phyloP scores from a whole-genome alignment of 2,888 invertebrate genomes.

The Ashinkailepas kermadecensis region DNA sequence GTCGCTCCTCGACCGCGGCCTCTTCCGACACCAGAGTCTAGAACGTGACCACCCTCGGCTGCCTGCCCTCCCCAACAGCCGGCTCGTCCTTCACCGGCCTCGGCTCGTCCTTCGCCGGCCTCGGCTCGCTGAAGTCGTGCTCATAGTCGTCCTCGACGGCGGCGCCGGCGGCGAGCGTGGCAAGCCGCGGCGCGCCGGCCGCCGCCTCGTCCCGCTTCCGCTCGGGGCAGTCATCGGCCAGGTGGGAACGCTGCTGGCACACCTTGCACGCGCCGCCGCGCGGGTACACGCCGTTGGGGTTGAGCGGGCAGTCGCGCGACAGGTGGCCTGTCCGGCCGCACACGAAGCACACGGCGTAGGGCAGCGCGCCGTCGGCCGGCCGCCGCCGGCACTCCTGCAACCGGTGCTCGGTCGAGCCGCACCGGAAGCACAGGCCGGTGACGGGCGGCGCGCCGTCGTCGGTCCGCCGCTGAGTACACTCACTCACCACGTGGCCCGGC shows the following conservation, averaged over 20 bases:
- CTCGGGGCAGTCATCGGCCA: slow-evolving; percentile 59
- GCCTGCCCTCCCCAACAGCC: slow-evolving; percentile 44
- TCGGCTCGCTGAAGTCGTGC: slow-evolving; percentile 9
- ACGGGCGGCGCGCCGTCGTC: slow-evolving; percentile 25
- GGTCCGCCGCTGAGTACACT: slow-evolving; percentile 41
- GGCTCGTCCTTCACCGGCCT: too few relatives aligned
- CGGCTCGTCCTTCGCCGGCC: too few relatives aligned
- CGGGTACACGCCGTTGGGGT: slow-evolving; percentile 77
- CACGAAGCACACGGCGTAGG: slow-evolving; percentile 71
- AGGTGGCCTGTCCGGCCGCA: slow-evolving; percentile 82
- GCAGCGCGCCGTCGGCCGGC: slow-evolving; percentile 22
- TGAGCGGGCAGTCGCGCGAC: slow-evolving; percentile 78
- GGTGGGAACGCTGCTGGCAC: slow-evolving; percentile 73
- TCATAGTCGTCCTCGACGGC: slow-evolving; percentile 18
- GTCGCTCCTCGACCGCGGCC: too few relatives aligned
- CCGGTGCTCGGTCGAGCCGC: slow-evolving; percentile 80
- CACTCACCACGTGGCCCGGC: slow-evolving; percentile 42
- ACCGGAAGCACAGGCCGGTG: slow-evolving; percentile 72
- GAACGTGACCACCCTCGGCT: slow-evolving; percentile 43
- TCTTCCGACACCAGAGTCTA: background rate
- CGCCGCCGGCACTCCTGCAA: slow-evolving; percentile 43
- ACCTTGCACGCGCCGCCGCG: slow-evolving; percentile 72
- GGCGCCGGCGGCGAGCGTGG: slow-evolving; percentile 24
- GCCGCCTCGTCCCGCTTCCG: slow-evolving; percentile 59
- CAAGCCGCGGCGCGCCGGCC: slow-evolving; percentile 23